Conservation (phyloP, 2,113 vertebrate species). For the Callocephalon fimbriatum region DNA sequence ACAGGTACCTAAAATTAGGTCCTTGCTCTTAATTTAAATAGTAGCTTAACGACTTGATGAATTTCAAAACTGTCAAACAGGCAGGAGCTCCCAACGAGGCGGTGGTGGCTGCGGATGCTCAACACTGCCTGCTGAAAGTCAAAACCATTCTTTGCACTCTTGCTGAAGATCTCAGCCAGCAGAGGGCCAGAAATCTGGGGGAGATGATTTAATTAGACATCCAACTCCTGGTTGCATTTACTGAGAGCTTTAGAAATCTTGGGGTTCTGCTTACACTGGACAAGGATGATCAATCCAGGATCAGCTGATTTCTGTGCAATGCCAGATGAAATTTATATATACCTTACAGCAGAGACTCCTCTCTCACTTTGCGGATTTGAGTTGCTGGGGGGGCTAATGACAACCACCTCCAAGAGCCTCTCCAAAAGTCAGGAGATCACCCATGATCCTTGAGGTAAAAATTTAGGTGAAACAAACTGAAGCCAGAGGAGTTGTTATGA, state of each 20-base stretch:
- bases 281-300: not conserved
- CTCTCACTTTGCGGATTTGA: not conserved
- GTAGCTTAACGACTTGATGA: constrained; percentile 42
- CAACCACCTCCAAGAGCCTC: not conserved
- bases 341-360: not conserved
- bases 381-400: not conserved
- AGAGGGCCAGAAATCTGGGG: constrained; percentile 43
- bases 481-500: not conserved
- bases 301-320: not conserved
- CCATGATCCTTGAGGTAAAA: not conserved
- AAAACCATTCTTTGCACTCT: not conserved
- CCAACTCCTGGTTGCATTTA: not conserved
- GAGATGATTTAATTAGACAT: not conserved
- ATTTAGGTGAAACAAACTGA: not conserved
- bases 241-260: not conserved
- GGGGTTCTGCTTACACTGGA: not conserved
- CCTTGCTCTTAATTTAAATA: constrained; percentile 20
- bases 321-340: not conserved
- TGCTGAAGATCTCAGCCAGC: constrained; percentile 42
- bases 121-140: constrained; percentile 16
- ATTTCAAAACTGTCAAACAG: constrained; percentile 51
- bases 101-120: constrained; percentile 33
- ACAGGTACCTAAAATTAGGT: constrained; percentile 42
- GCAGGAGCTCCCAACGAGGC: constrained; percentile 39
- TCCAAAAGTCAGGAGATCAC: not conserved